phyloP scores from a whole-genome alignment of 1,140 invertebrate species.

The Solen grandis region DNA sequence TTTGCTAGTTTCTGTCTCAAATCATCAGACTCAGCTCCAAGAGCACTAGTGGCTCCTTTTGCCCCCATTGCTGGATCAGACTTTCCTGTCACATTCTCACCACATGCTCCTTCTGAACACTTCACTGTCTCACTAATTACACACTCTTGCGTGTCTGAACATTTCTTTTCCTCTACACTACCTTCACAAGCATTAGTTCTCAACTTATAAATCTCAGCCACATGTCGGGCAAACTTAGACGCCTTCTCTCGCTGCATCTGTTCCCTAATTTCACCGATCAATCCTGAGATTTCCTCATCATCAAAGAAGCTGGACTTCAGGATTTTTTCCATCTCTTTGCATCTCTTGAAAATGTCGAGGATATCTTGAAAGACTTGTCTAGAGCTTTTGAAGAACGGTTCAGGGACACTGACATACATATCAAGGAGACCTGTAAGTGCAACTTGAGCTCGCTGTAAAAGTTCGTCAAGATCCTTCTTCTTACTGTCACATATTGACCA shows the following conservation, averaged over 20 bases:
- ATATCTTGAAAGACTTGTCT: conserved; percentile 64
- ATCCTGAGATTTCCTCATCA: conserved; percentile 62
- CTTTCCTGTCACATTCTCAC: neutral
- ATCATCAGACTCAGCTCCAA: conserved; percentile 9
- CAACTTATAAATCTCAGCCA: conserved; percentile 66
- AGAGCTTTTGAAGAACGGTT: conserved; percentile 33
- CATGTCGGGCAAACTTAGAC: conserved; percentile 66
- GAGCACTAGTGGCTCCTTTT: neutral
- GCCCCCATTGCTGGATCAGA: neutral
- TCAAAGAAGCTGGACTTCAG: conserved; percentile 81
- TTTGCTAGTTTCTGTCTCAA: conserved; percentile 9
- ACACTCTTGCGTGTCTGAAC: neutral
- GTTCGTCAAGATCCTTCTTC: conserved; percentile 64
- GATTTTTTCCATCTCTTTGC: conserved; percentile 78
- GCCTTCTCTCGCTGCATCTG: conserved; percentile 67
- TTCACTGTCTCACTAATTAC: neutral
- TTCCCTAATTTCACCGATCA: conserved; percentile 64
- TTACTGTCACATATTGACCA: conserved; percentile 53
- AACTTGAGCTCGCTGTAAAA: conserved; percentile 60
- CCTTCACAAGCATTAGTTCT: conserved; percentile 61
- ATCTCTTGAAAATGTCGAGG: conserved; percentile 70
- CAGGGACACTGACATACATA: conserved; percentile 57
- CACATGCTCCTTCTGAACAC: neutral
- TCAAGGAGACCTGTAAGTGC: conserved; percentile 62
- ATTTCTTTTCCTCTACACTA: neutral